phyloP scores from a whole-genome alignment of 2,888 invertebrate species.

The Pilophorus perplexus region DNA sequence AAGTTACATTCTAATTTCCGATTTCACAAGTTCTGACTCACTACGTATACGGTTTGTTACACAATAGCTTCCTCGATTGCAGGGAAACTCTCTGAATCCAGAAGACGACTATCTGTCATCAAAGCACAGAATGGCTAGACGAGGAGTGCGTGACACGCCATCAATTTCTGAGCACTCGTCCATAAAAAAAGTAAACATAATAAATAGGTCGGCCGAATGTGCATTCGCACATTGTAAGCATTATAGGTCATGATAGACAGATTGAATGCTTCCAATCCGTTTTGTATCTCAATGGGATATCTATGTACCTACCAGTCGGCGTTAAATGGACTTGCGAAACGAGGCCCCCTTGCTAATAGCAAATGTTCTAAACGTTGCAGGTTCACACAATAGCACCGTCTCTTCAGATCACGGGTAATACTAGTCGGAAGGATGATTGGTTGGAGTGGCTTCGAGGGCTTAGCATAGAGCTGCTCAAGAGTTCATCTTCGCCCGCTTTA shows the following conservation, averaged over 20 bases:
- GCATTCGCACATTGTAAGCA: too few relatives aligned
- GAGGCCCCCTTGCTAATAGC: too few relatives aligned
- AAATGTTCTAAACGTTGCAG: conserved; percentile 48
- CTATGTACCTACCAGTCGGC: too few relatives aligned
- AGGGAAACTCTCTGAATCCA: conserved; percentile 53
- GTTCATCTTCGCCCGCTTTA: conserved; percentile 92
- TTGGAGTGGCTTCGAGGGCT: conserved; percentile 91
- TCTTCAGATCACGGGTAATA: conserved; percentile 88
- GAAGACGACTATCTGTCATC: conserved; percentile 71
- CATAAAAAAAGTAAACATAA: conserved; percentile 59
- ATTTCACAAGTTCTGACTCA: too few relatives aligned
- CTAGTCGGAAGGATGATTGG: conserved; percentile 96
- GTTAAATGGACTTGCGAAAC: too few relatives aligned
- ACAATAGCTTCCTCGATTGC: too few relatives aligned
- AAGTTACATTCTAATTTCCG: too few relatives aligned
- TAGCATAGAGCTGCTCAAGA: conserved; percentile 88
- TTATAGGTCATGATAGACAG: too few relatives aligned
- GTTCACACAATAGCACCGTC: conserved; percentile 79
- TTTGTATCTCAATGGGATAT: too few relatives aligned
- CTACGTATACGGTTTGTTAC: too few relatives aligned
- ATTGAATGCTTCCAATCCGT: too few relatives aligned
- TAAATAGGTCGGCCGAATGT: too few relatives aligned
- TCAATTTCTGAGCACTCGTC: conserved; percentile 67
- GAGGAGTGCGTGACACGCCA: conserved; percentile 68
- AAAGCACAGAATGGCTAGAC: conserved; percentile 63